phyloP scores from a whole-genome alignment of 2,797 vertebrate genomes.

The Labroides dimidiatus region DNA sequence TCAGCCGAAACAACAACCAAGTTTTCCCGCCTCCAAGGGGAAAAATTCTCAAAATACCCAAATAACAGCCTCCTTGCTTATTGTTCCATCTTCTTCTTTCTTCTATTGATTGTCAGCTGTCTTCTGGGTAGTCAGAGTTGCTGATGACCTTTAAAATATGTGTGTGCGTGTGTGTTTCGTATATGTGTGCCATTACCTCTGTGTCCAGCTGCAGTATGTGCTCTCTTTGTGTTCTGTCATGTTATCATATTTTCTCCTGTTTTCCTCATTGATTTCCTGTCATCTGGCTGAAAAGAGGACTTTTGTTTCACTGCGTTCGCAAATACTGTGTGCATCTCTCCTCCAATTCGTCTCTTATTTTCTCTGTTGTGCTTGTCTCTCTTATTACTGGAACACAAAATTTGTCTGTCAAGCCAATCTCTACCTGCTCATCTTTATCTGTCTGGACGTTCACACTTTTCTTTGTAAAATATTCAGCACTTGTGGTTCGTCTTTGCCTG shows the following conservation, averaged over 20 bases:
- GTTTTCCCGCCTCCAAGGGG: slow-evolving; percentile 55
- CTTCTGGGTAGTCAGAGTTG: slow-evolving; percentile 68
- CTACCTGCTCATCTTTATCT: slow-evolving; percentile 29
- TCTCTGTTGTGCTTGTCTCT: slow-evolving; percentile 29
- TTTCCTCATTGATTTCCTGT: slow-evolving; percentile 73
- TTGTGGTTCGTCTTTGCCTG: slow-evolving; percentile 15
- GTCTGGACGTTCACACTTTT: slow-evolving; percentile 28
- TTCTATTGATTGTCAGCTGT: slow-evolving; percentile 80
- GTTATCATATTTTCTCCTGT: slow-evolving; percentile 76
- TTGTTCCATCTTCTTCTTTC: slow-evolving; percentile 60
- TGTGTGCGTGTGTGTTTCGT: slow-evolving; percentile 31
- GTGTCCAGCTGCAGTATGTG: slow-evolving; percentile 57
- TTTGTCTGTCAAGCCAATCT: slow-evolving; percentile 23
- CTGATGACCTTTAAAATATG: slow-evolving; percentile 79
- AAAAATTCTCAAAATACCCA: slow-evolving; percentile 59
- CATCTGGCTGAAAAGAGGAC: slow-evolving; percentile 65
- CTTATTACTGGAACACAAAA: slow-evolving; percentile 41
- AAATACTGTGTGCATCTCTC: slow-evolving; percentile 23
- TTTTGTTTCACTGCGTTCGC: slow-evolving; percentile 67
- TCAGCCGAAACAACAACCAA: slow-evolving; percentile 62
- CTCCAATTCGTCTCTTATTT: slow-evolving; percentile 18
- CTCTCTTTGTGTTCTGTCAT: slow-evolving; percentile 73
- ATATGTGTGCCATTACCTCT: slow-evolving; percentile 52
- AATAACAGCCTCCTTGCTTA: slow-evolving; percentile 58
- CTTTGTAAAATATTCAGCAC: slow-evolving; percentile 42